Evolutionary conservation across 2,113 vertebrate genomes (phyloP), one percentile per base, ranked within the genome.

Genomic region (Kryptolebias marmoratus): DNA sequence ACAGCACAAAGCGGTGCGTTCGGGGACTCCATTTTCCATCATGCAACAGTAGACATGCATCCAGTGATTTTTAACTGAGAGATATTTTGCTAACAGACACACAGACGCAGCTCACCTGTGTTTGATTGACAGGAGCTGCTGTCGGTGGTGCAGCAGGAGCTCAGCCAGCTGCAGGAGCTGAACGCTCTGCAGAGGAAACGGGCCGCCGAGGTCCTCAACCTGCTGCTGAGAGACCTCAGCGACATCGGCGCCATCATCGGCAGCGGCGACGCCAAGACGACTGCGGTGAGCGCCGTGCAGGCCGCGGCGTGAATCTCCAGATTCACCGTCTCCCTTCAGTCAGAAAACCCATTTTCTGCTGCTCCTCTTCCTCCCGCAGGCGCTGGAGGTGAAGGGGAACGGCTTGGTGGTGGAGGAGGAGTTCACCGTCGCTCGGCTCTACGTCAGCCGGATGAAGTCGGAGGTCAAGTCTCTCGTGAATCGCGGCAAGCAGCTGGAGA

Each of bases 381-480:
- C 94, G 83, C 94, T 94, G 64, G 96, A 97, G 68, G 88, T 92
- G 36, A 96, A 96, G 0, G 95, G 95, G 1, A 88, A 89, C 2
- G 84, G 88, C 69, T 87, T 55, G 0, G 94, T 95, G 31, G 93
- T 97, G 3, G 97, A 98, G 67, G 96, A 98, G 82, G 96, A 97
- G 88, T 98, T 98, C 90, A 96, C 96, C 42, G 93, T 96, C 89
- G 96, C 96, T 30, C 91, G 95, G 16, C 94, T 98, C 16, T 97
- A 95, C 89, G 95, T 98, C 90, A 96, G 95, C 84, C 97, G 96
- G 91, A 96, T 98, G 95, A 97, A 96, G 73, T 96, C 96, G 0
- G 96, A 98, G 91, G 94, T 97, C 65, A 97, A 98, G 84, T 96
- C 96, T 0, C 88, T 98, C 77, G 94, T 96, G 82, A 98, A 97